A percentile compares a stretch with the other conserved stretches of the same genome.
These are phyloP conservation scores for Lepidocyrtoides sp. DNA, from an alignment of 2,888 invertebrate genomes.

Conservation along the genomic window DNA sequence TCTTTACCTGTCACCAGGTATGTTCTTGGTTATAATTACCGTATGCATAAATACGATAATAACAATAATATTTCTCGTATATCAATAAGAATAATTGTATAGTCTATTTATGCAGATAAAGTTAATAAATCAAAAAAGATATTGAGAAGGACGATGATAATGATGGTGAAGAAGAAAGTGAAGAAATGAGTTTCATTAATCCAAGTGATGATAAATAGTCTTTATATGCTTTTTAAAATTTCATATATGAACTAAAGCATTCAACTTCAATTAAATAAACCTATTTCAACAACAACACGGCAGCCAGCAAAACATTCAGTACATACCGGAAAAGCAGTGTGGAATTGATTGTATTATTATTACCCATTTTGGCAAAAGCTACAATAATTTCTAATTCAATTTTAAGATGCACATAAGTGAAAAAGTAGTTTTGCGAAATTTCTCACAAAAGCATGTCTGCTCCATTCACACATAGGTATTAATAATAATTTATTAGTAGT, in stretches of 20 bases:
- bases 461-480: conserved; percentile 1
- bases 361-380: no score
- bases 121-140: conserved; percentile 53
- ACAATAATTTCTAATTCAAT: neutral
- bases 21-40: conserved; percentile 54
- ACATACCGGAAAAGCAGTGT: neutral
- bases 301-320: conserved; percentile 21
- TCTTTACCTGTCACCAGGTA: conserved; percentile 78
- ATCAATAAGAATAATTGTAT: conserved; percentile 64
- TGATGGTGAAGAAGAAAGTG: conserved; percentile 11
- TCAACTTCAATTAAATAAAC: conserved; percentile 10
- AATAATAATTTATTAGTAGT: no score
- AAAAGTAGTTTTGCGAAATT: no score
- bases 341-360: neutral
- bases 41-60: conserved; percentile 48
- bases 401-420: neutral
- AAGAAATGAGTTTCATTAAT: neutral
- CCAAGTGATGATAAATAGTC: conserved; percentile 11
- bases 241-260: conserved; percentile 5
- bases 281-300: neutral
- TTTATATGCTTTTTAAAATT: neutral
- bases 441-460: neutral
- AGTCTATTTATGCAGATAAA: conserved; percentile 63
- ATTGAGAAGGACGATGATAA: conserved; percentile 9
- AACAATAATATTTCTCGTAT: conserved; percentile 35